A percentile compares a stretch with the other conserved stretches of the same genome.
These are phyloP conservation scores for Leguminivora glycinivorella DNA, from an alignment of 1,140 invertebrate genomes.

Conservation along the genomic window DNA sequence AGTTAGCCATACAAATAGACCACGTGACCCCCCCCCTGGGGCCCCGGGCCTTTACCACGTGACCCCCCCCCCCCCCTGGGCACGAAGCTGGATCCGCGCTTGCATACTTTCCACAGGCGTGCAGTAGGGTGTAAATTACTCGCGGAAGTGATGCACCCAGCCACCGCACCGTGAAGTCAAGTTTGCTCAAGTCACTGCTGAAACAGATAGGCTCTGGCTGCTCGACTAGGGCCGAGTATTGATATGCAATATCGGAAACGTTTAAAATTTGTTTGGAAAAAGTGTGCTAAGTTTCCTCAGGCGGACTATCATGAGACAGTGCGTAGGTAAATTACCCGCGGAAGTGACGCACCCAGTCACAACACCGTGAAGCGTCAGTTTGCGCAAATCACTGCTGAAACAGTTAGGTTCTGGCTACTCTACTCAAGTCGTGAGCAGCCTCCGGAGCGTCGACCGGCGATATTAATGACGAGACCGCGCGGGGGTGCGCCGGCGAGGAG, in stretches of 20 bases:
- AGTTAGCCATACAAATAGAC: no score
- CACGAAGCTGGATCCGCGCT: neutral
- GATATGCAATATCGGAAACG: neutral
- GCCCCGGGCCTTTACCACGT: no score
- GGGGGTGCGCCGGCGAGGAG: constrained; percentile 34
- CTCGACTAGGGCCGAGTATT: neutral
- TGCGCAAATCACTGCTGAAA: constrained; percentile 1
- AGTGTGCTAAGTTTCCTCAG: neutral
- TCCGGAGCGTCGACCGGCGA: constrained; percentile 16
- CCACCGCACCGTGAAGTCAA: constrained; percentile 1
- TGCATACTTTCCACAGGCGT: neutral
- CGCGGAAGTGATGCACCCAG: neutral
- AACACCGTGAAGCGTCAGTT: neutral
- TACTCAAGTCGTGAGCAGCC: constrained; percentile 15
- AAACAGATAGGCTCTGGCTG: constrained; percentile 9
- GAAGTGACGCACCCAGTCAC: neutral
- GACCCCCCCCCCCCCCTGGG: no score
- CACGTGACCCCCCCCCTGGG: no score
- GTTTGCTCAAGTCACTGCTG: neutral
- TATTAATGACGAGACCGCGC: constrained; percentile 27
- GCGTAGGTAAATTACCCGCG: neutral
- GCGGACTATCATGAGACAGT: neutral
- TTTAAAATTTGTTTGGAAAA: neutral
- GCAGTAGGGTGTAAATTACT: neutral
- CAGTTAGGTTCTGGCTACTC: constrained; percentile 14